Evolutionary conservation across 1,140 invertebrate species (phyloP), one percentile per base, ranked within the genome.

Genomic region (Orussus abietinus): DNA sequence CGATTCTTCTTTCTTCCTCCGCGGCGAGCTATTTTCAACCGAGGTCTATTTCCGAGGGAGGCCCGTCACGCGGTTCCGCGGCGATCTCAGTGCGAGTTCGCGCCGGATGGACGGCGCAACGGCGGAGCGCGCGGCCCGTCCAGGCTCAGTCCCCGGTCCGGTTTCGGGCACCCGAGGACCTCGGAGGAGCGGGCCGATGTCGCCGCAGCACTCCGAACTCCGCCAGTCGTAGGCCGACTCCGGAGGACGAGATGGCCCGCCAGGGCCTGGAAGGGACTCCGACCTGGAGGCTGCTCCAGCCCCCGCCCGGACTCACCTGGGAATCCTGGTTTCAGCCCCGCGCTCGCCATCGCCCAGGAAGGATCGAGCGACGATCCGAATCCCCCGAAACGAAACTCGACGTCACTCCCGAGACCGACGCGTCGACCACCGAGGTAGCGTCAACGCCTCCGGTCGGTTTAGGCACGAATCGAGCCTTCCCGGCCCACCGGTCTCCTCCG

Each of bases 21-120:
- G 44, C 57, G 53, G 53, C 44, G 43, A 38, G 61, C 64, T 73
- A 73, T 73, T 73, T 70, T 66, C 37, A 64, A 67, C 59, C 59
- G 53, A 38, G 44, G 62, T 63, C 66, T 71, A 71, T 71, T 71
- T 69, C 68, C 65, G 68, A 66, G 61, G 64, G 58, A 58, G 56
- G 56, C 53, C 34, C 59, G 59, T 67, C 59, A 64, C 56, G 57
- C 65, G 47, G 60, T 69, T 64, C 63, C 53, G 53, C 60, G 45
- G 48, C 45, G 54, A 45, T 60, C 59, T 62, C 64, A 66, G 62
- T 66, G 49, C 59, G 50, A 60, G 56, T 55, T 55, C 52, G 55
- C 49, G 58, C 54, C 62, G 59, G 63, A 66, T 64, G 62, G 64
- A 55, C 53, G 44, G 55, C 55, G 56, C 59, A 59, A 49, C 58